These are phyloP conservation scores for Drosophila lutescens DNA, from an alignment of 2,888 invertebrate genomes.

Conservation along the genomic window DNA sequence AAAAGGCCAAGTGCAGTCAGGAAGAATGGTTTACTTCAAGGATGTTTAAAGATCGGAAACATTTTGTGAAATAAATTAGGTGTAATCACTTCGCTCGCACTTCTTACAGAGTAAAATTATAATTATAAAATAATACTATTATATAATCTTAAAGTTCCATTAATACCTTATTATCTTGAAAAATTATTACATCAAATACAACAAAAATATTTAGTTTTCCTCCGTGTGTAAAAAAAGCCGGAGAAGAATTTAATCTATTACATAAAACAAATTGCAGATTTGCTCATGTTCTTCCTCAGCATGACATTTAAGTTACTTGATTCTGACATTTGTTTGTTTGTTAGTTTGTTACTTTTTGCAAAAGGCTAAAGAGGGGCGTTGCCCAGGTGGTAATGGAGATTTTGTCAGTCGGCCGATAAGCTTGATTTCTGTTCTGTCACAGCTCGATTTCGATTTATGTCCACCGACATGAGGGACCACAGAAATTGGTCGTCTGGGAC, in stretches of 20 bases:
- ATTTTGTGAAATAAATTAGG: neutral
- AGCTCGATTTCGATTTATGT: constrained; percentile 51
- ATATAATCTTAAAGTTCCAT: too few species aligned
- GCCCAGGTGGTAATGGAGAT: constrained; percentile 35
- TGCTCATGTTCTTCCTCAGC: constrained; percentile 56
- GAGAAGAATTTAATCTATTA: constrained; percentile 72
- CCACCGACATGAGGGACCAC: constrained; percentile 53
- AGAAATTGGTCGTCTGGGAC: constrained; percentile 14
- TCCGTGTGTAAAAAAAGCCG: constrained; percentile 33
- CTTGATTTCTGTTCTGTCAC: constrained; percentile 59
- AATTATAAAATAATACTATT: too few species aligned
- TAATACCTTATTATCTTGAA: too few species aligned
- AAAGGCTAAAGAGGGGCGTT: neutral
- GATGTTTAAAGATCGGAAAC: neutral
- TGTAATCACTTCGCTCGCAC: neutral
- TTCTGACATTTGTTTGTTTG: constrained; percentile 40
- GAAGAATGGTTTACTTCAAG: neutral
- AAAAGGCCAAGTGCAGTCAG: neutral
- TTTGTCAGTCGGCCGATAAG: constrained; percentile 51
- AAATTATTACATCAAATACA: too few species aligned
- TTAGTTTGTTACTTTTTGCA: constrained; percentile 20
- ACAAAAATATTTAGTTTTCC: neutral
- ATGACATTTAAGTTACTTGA: constrained; percentile 75
- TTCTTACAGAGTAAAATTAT: neutral
- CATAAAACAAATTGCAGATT: constrained; percentile 70